These are phyloP conservation scores for Phoxinus dragarum DNA, from an alignment of 2,797 vertebrate genomes.

Conservation along the genomic window DNA sequence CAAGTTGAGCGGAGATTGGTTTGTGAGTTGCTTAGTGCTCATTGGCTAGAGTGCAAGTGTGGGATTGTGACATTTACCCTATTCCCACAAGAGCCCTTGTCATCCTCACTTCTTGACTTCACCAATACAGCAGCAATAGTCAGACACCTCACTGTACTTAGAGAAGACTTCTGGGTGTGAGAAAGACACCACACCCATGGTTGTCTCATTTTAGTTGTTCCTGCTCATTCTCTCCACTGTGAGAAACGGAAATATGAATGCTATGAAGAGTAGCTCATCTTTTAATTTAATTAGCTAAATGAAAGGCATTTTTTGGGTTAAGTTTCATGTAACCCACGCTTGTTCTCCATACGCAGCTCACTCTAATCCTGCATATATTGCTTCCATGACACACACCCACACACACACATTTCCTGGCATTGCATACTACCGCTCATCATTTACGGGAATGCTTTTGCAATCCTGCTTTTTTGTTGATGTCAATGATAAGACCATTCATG, in stretches of 20 bases:
- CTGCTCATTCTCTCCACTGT: slow-evolving; percentile 6
- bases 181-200: slow-evolving; percentile 70
- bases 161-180: slow-evolving; percentile 66
- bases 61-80: slow-evolving; percentile 80
- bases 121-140: slow-evolving; percentile 79
- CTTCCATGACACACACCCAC: slow-evolving; percentile 70
- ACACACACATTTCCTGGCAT: slow-evolving; percentile 71
- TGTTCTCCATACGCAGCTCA: slow-evolving; percentile 68
- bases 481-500: slow-evolving; percentile 50
- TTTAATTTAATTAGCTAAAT: not conserved
- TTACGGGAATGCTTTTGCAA: slow-evolving; percentile 63
- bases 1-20: slow-evolving; percentile 67
- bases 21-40: slow-evolving; percentile 58
- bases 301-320: not conserved
- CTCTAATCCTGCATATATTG: slow-evolving; percentile 76
- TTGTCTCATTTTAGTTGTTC: slow-evolving; percentile 42
- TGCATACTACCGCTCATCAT: slow-evolving; percentile 63
- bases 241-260: not conserved
- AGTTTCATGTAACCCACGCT: slow-evolving; percentile 68
- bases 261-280: not conserved
- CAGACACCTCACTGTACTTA: slow-evolving; percentile 68
- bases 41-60: slow-evolving; percentile 73
- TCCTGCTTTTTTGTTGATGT: slow-evolving; percentile 41
- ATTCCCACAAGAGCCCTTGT: slow-evolving; percentile 79
- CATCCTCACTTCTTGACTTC: slow-evolving; percentile 74